Base-by-base conservation (phyloP, 1,140 invertebrate genomes). In the Pararge aegeria region DNA sequence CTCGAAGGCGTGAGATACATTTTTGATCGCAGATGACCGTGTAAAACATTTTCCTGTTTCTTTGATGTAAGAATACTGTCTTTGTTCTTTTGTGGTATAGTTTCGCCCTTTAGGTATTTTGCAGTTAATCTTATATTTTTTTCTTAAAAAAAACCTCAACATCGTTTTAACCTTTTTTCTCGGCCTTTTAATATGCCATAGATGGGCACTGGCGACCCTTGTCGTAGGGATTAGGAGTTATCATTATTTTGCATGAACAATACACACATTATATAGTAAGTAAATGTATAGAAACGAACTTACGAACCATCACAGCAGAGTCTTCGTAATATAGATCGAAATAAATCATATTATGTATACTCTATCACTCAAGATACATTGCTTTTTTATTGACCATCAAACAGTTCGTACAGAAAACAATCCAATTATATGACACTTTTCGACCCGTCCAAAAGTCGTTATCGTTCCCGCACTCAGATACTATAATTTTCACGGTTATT, bases 401-500 rank as follows among this genome's bases (percentile, higher is more conserved):
- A 34, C 30, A 34, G 30, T 0, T 34, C 30, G 30, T 34, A 34
- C 9, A 34, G 30, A 34, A 34, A 34, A 34, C 30, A 34, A 34
- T 34, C 30, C 30, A 34, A 34, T 34, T 34, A 34, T 34, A 34
- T 34, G 30, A 34, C 30, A 34, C 30, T 34, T 34, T 34, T 34
- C 30, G 30, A 34, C 30, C 30, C 9, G 30, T 34, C 30, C 7
- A 34, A 34, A 34, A 34, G 30, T 34, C 30, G 30, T 34, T 34
- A 34, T 34, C 30, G 12, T 34, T 12, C 12, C 30, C 30, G 7
- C 30, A 12, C 10, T 34, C 9, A 34, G 30, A 34, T 34, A 34
- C 30, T 34, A 34, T 34, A 34, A 34, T 34, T 34, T 34, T 34
- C 30, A 34, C 30, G 30, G 10, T 34, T 34, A 34, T 34, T 34